Evolutionary conservation across 2,797 vertebrate species (phyloP).

Genomic region (Notolepis coatsorum): DNA sequence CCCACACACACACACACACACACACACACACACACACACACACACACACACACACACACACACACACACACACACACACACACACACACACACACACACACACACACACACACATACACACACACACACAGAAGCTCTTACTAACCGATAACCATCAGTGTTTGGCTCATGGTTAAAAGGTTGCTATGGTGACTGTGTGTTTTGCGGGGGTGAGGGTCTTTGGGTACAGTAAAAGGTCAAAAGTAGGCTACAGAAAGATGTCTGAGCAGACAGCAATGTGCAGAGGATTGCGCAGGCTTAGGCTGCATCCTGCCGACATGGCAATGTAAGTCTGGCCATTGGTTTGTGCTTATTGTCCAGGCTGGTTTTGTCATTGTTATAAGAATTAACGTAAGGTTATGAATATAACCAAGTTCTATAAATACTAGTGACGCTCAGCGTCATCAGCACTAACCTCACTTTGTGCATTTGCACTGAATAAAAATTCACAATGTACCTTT

Average conservation of each 20-base stretch:
- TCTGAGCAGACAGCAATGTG: constrained; percentile 13
- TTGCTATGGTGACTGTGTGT: constrained; percentile 42
- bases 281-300: neutral
- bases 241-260: constrained; percentile 18
- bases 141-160: constrained; percentile 49
- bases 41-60: neutral
- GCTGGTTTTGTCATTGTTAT: neutral
- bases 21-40: neutral
- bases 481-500: too few species aligned
- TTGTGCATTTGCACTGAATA: too few species aligned
- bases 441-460: too few species aligned
- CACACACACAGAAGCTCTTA: constrained; percentile 46
- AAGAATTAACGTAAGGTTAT: neutral
- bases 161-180: constrained; percentile 37
- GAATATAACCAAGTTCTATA: neutral
- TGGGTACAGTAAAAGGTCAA: constrained; percentile 21
- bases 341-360: too few species aligned
- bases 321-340: too few species aligned
- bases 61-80: constrained; percentile 4
- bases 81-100: neutral
- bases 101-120: neutral
- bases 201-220: constrained; percentile 24
- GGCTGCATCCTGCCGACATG: too few species aligned
- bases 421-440: neutral
- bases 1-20: neutral